Conservation (phyloP, 2,797 vertebrate species). For the Bucorvus abyssinicus region DNA sequence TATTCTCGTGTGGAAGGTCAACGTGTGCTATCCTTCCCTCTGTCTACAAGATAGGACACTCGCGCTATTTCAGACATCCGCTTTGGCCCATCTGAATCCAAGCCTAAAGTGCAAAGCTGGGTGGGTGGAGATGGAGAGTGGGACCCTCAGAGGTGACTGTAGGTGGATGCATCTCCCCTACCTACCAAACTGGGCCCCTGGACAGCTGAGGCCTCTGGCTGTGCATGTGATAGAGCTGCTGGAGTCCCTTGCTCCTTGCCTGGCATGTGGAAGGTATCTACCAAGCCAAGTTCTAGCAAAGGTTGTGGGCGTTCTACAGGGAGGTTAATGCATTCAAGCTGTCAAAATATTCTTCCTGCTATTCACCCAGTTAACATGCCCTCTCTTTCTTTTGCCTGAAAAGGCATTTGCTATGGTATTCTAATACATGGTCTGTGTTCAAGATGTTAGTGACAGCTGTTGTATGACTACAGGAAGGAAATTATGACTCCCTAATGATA, state of each 20-base stretch:
- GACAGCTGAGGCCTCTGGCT: background rate
- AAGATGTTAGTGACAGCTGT: conserved; percentile 73
- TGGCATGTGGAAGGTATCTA: conserved; percentile 48
- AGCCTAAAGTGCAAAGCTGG: background rate
- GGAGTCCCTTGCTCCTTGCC: conserved; percentile 10
- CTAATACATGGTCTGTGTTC: conserved; percentile 67
- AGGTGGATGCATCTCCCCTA: fast-evolving
- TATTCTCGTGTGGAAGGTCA: fast-evolving
- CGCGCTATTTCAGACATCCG: fast-evolving
- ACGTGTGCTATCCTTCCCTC: background rate
- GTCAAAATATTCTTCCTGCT: conserved; percentile 75
- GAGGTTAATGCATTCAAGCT: conserved; percentile 57
- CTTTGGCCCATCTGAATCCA: background rate
- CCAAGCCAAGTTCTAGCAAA: conserved; percentile 48
- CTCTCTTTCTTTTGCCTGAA: conserved; percentile 65
- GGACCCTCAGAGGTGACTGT: background rate
- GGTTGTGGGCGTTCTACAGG: conserved; percentile 47
- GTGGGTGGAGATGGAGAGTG: background rate
- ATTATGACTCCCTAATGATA: conserved; percentile 80
- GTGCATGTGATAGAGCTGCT: background rate
- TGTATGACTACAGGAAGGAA: conserved; percentile 72
- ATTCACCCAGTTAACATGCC: conserved; percentile 51
- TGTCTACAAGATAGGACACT: background rate
- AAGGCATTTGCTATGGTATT: conserved; percentile 71
- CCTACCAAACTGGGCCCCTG: fast-evolving